Evolutionary conservation across 2,888 invertebrate genomes (phyloP), one percentile per base, ranked within the genome.

Genomic region (Alviniconcha strummeri): DNA sequence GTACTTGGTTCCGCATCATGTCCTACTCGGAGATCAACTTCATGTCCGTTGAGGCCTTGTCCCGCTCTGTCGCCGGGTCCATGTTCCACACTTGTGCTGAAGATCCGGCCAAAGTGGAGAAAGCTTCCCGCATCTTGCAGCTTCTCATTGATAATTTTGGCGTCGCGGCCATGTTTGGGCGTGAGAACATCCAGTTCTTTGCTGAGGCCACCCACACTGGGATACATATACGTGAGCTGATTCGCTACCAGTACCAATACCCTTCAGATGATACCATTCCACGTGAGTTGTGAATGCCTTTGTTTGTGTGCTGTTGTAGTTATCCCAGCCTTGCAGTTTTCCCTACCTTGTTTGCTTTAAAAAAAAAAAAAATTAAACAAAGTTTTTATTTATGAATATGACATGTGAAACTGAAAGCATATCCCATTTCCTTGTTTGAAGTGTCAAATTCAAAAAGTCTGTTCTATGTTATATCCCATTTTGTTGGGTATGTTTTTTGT

Each of bases 81-180:
- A 90, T 94, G 89, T 94, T 94, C 87, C 93, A 92, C 85, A 92
- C 93, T 3, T 93, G 93, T 87, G 91, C 92, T 57, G 91, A 91
- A 74, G 91, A 93, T 83, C 92, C 92, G 0, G 90, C 90, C 7
- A 92, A 92, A 87, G 92, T 92, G 82, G 91, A 90, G 81, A 90
- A 89, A 81, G 98, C 99, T 88, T 98, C 98, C 67, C 96, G 97
- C 91, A 97, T 99, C 88, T 98, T 99, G 97, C 97, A 98, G 92
- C 97, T 98, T 93, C 96, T 99, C 94, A 99, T 99, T 91, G 98
- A 98, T 94, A 98, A 98, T 94, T 99, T 98, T 95, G 98, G 98
- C 85, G 97, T 97, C 67, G 97, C 97, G 86, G 97, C 98, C 94
- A 95, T 99, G 89, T 99, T 99, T 94, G 99, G 99, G 1, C 90